Evolutionary conservation across 2,797 vertebrate species (phyloP), one percentile per base, ranked within the genome.

Genomic region (Agapornis canus): DNA sequence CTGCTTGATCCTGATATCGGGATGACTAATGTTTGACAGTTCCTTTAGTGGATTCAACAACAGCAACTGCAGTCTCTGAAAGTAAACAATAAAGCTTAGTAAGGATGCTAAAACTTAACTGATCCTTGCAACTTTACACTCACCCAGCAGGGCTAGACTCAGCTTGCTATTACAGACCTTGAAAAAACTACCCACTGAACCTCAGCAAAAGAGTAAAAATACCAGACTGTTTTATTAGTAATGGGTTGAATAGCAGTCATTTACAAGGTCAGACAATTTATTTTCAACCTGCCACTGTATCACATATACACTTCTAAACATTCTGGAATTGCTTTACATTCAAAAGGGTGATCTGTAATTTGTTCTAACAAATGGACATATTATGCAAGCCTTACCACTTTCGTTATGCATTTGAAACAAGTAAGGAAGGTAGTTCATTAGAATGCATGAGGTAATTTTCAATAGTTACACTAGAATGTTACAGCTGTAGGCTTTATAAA

Each of bases 1-100:
- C 86, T 99, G 99, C 92, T 99, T 99, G 95, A 99, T 99, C 71
- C 99, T 98, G 91, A 99, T 99, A 98, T 99, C 99, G 42, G 99
- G 98, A 29, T 99, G 99, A 86, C 98, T 98, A 82, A 99, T 98
- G 69, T 98, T 99, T 86, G 99, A 99, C 90, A 99, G 97, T 92
- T 99, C 99, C 98, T 99, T 99, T 96, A 99, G 95, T 23, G 99
- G 99, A 96, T 99, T 99, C 95, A 99, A 95, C 97, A 99, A 97
- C 91, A 99, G 98, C 90, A 99, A 98, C 90, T 99, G 99, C 75
- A 99, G 98, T 49, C 99, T 99, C 99, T 99, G 92, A 82, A 92
- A 92, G 84, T 79, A 81, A 95, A 73, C 13, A 91, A 66, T 57
- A 88, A 91, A 94, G 57, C 10, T 71, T 47, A 95, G 92, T 88